Base-by-base conservation (phyloP, 2,797 vertebrate genomes). In the Betta splendens region DNA sequence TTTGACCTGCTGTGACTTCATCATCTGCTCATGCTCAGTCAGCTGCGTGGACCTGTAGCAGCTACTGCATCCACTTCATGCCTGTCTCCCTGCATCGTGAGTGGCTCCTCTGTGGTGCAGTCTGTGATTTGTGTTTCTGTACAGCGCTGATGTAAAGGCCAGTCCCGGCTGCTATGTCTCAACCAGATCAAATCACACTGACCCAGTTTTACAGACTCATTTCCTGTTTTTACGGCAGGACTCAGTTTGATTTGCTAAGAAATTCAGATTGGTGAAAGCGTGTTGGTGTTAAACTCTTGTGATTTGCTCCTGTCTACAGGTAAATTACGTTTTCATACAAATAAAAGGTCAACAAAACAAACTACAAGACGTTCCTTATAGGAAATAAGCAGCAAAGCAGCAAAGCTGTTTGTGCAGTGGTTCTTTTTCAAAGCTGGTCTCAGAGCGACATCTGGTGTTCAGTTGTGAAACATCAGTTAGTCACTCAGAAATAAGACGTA, bases 191-290 rank as follows among this genome's bases (percentile, higher is more conserved):
- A 47, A 23, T 44, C 10, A 51, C 2, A 50, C 21, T 45, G 35
- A 20, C 31, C 35, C 2, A 0, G 10, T 48, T 38, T 43, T 13
- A 3, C 58, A 16, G 11, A 25, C 7, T 18, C 1, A 43, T n/a
- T 80, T 82, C 74, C 75, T 74, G 69, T 56, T 76, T 46, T 48
- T 15, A 42, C 8, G 28, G 6, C 12, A 29, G 2, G 16, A 35
- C 17, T 29, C 16, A 28, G 17, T 15, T 10, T 37, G 1, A 46
- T 17, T 13, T 12, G 11, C 12, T 25, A 9, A 21, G 7, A 11
- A 54, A 53, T 36, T 2, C 6, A n/a, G 7, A 4, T 15, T 11
- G 35, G 3, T n/a, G n/a, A 33, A 6, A n/a, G n/a, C 1, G 15
- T 52, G 5, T 38, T 22, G 25, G 1, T 1, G 15, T 1, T 20